Percentiles rank a stretch among this genome's conserved stretches.
These are phyloP conservation scores for Syrrhaptes paradoxus DNA, from an alignment of 2,113 vertebrate species.

Conservation along the genomic window DNA sequence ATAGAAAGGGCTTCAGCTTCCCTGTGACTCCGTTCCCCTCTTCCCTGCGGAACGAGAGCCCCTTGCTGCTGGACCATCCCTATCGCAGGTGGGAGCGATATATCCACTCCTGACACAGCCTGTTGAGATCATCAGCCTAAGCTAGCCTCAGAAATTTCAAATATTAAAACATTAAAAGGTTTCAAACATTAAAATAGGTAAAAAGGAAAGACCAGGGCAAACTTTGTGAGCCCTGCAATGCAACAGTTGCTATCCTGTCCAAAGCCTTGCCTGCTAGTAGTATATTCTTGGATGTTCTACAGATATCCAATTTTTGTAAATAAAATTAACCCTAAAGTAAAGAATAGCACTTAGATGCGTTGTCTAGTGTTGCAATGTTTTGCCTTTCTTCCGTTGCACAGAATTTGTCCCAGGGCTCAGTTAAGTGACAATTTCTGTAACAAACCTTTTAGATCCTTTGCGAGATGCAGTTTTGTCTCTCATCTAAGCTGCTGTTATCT, in stretches of 20 bases:
- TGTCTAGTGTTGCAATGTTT: fast-evolving
- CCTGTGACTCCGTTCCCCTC: background rate
- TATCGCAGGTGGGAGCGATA: no score
- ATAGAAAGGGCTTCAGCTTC: background rate
- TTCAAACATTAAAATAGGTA: no score
- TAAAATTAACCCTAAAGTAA: background rate
- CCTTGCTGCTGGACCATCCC: background rate
- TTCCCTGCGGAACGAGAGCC: background rate
- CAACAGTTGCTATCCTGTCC: no score
- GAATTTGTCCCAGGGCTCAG: background rate
- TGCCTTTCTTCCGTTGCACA: background rate
- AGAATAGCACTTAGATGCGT: fast-evolving
- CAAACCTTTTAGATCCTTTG: background rate
- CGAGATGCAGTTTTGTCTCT: background rate
- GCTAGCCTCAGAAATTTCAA: background rate
- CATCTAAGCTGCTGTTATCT: background rate
- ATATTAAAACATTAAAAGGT: background rate
- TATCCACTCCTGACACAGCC: background rate
- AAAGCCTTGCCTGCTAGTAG: background rate
- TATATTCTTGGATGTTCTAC: background rate
- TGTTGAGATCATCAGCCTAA: background rate
- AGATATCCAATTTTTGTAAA: background rate
- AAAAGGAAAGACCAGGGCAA: background rate
- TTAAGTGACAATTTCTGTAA: background rate
- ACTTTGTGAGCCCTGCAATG: background rate